Conservation (phyloP, 2,888 invertebrate species). For the Pelosia muscerda region DNA sequence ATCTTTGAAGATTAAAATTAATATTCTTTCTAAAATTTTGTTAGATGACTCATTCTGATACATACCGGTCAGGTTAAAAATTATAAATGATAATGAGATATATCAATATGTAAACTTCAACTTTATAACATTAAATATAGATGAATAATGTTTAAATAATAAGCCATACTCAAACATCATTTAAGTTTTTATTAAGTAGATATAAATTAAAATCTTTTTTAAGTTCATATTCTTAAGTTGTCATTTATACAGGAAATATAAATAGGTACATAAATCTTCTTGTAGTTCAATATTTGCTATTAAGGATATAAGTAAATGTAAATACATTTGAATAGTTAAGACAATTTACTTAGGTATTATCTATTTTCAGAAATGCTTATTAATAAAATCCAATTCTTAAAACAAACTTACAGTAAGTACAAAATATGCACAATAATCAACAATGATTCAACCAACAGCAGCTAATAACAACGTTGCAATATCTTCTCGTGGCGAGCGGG, state of each 20-base stretch:
- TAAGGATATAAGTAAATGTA: not conserved
- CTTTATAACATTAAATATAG: no score
- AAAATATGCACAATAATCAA: conserved; percentile 10
- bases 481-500: conserved; percentile 92
- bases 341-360: not conserved
- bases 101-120: no score
- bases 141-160: not conserved
- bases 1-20: no score
- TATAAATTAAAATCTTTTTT: not conserved
- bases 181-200: not conserved
- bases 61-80: no score
- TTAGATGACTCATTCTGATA: no score
- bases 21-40: no score
- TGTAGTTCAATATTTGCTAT: conserved; percentile 2
- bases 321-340: not conserved
- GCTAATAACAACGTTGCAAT: conserved; percentile 95
- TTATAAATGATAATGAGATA: no score
- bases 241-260: conserved; percentile 1
- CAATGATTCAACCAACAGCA: conserved; percentile 90
- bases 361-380: not conserved
- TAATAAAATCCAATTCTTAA: conserved; percentile 1
- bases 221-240: not conserved
- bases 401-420: not conserved
- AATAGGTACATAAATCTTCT: not conserved
- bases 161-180: not conserved